These are phyloP conservation scores for Epinotia nisella DNA, from an alignment of 2,888 invertebrate species.

Conservation along the genomic window DNA sequence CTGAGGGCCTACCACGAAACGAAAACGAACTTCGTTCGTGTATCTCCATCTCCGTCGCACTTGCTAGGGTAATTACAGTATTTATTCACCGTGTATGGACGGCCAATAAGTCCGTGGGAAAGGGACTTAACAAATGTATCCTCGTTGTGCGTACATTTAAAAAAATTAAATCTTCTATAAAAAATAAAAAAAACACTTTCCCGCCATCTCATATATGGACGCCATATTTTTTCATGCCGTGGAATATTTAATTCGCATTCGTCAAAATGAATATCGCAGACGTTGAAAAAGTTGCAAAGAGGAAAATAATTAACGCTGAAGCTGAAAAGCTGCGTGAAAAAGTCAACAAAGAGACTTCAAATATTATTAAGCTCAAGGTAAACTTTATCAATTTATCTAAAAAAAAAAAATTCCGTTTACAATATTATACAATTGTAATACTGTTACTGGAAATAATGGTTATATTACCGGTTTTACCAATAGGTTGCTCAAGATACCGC, in stretches of 20 bases:
- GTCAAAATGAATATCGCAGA: slow-evolving; percentile 64
- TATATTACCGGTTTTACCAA: background rate
- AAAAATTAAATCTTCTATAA: background rate
- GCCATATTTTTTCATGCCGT: background rate
- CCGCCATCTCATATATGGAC: slow-evolving; percentile 13
- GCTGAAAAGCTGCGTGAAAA: slow-evolving; percentile 70
- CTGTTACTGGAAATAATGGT: background rate
- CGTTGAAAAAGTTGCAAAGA: slow-evolving; percentile 63
- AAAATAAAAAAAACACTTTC: background rate
- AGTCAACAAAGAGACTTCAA: slow-evolving; percentile 67
- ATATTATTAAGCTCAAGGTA: slow-evolving; percentile 75
- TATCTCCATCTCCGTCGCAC: too few relatives aligned
- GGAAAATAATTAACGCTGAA: slow-evolving; percentile 66
- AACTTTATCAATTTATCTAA: too few relatives aligned
- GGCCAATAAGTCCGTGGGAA: too few relatives aligned
- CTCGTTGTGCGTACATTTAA: too few relatives aligned
- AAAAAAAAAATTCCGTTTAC: too few relatives aligned
- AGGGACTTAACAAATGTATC: too few relatives aligned
- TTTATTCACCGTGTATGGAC: too few relatives aligned
- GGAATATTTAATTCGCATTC: background rate
- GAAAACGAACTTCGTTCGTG: too few relatives aligned
- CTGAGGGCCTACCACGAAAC: too few relatives aligned
- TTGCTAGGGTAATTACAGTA: too few relatives aligned
- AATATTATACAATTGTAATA: background rate
- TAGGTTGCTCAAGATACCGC: slow-evolving; percentile 77